A percentile compares a stretch with the other conserved stretches of the same genome.
These are phyloP conservation scores for Sylvilagus bachmani DNA, from an alignment of 2,113 vertebrate genomes.

Conservation along the genomic window DNA sequence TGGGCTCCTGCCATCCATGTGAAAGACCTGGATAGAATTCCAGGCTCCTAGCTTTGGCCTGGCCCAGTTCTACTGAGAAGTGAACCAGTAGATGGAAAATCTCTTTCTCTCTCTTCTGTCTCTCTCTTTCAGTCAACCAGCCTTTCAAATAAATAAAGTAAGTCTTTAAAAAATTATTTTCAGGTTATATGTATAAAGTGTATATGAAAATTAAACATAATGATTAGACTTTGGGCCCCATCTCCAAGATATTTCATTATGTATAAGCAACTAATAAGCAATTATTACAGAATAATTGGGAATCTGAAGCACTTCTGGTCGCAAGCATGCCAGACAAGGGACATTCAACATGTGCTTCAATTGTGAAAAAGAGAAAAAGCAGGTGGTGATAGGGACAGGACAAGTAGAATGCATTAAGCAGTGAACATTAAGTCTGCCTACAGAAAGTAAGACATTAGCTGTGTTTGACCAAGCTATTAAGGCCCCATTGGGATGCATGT, in stretches of 20 bases:
- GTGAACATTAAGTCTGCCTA: no score
- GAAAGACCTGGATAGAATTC: no score
- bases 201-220: background rate
- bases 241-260: no score
- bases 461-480: no score
- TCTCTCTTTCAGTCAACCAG: no score
- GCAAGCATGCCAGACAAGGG: background rate
- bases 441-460: background rate
- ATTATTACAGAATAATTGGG: background rate
- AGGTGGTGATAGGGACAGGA: background rate
- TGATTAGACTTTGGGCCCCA: background rate
- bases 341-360: background rate
- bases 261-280: background rate
- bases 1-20: no score
- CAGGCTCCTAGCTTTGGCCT: no score
- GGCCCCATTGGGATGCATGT: no score
- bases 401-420: background rate
- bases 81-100: no score
- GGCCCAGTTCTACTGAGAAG: no score
- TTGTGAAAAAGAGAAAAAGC: background rate
- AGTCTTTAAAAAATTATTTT: background rate
- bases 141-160: no score
- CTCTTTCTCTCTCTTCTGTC: no score
- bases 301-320: background rate
- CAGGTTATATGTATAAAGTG: background rate